Conservation (phyloP, 2,797 vertebrate species). For the Sebastiscus albofasciatus region DNA sequence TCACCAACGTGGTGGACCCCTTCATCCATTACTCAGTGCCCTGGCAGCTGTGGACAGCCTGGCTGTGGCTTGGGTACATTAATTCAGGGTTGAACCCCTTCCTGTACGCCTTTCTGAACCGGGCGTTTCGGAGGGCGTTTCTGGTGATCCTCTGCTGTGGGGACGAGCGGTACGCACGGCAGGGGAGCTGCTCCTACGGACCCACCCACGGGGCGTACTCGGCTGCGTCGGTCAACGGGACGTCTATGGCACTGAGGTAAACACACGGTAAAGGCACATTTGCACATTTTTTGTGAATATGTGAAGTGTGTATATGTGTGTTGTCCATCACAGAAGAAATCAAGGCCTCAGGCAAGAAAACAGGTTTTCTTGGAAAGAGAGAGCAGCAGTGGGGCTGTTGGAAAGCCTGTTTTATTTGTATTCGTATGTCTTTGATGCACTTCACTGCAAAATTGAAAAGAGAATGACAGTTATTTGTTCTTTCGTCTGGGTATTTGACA, state of each 20-base stretch:
- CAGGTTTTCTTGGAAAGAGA: neutral
- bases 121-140: constrained; percentile 86
- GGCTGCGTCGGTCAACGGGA: constrained; percentile 79
- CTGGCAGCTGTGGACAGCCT: constrained; percentile 87
- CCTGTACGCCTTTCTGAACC: constrained; percentile 87
- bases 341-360: neutral
- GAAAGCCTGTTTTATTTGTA: neutral
- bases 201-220: constrained; percentile 71
- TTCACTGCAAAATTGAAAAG: neutral
- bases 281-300: neutral
- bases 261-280: constrained; percentile 11
- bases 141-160: constrained; percentile 86
- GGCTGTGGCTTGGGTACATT: constrained; percentile 88
- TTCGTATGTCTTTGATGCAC: neutral
- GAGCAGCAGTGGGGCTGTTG: neutral
- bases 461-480: neutral
- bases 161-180: constrained; percentile 76
- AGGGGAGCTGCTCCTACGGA: constrained; percentile 74
- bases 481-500: neutral
- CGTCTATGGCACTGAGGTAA: constrained; percentile 85
- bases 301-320: neutral
- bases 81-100: constrained; percentile 88
- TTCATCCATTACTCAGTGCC: constrained; percentile 86
- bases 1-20: constrained; percentile 87
- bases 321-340: neutral